Base-by-base conservation (phyloP, 2,888 invertebrate species). In the Adela reaumurella region DNA sequence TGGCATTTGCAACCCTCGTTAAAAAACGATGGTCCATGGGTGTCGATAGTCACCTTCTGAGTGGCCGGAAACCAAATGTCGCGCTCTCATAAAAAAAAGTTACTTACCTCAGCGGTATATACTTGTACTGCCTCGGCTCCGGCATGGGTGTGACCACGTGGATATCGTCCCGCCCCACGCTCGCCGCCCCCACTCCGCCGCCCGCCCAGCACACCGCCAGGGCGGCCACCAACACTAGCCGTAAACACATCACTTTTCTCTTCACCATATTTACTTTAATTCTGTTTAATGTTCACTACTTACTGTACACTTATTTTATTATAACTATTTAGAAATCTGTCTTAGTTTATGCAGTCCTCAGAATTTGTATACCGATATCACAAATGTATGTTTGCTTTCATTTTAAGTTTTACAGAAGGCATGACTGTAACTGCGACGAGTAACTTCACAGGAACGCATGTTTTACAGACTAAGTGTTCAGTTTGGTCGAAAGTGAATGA, bases 61-160 rank as follows among this genome's bases (percentile, higher is more conserved):
- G 24, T 24, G 24, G 24, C 24, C 8, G 5, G 24, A 8, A 8
- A 8, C 24, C 8, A 24, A 4, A 24, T 24, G 24, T 24, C 24
- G 24, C 24, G 24, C 24, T 24, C 8, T 24, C 24, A 6, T 6
- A 6, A 24, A 28, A 49, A 53, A 49, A 14, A 48, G 51, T 52
- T 53, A 72, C 76, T 76, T 51, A 78, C 78, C 66, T 63, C 48
- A 74, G 53, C 1, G 76, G 76, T 61, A 74, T 71, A 50, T 76
- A 76, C 59, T 68, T 74, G 54, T 74, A 67, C 29, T 63, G 69
- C 45, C 56, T 60, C 51, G 66, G 63, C 44, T 67, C 65, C 73
- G 57, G 55, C 74, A 61, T 41, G 78, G 77, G 43, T 52, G 78
- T 78, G 50, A 77, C 78, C 5, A 71, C 67, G 57, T 73, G 72